Evolutionary conservation across 2,888 invertebrate genomes (phyloP), one percentile per base, ranked within the genome.

Genomic region (Campaea margaritaria): DNA sequence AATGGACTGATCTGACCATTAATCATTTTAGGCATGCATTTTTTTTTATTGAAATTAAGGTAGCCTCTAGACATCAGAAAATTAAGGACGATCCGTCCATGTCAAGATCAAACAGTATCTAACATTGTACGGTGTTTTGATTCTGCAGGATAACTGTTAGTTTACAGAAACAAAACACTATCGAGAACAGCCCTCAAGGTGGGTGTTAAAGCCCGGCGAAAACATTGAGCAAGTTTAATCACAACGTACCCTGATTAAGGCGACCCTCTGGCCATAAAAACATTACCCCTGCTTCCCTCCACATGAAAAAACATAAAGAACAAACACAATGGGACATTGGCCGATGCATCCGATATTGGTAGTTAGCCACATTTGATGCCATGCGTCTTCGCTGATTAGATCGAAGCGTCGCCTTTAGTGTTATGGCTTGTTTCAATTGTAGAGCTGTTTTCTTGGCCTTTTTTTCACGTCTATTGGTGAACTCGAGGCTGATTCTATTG

Each of bases 291-390:
- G 75, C 83, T 81, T 86, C 89, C 89, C 91, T 85, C 85, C 83
- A 81, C 80, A 81, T 86, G 89, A 92, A 92, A 80, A 91, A 91
- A 87, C 89, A 91, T 91, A 91, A 91, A 91, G 86, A 89, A 89
- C 85, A 87, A 89, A 90, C 85, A 91, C 90, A 89, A 89, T 89
- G 85, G 85, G 78, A 81, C 79, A 77, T 74, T 74, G 81, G 80
- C 79, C 81, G 85, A 82, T 88, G 87, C 90, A 91, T 90, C 89
- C 85, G 91, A 67, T 67, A 69, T 91, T 91, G 90, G 89, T 90
- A 88, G 87, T 90, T 91, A 89, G 85, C 78, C 79, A 77, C 87
- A 87, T 85, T 75, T 85, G 85, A 76, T 81, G 80, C 79, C 80
- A 81, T 85, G 84, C 83, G 82, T 85, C 86, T 85, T 74, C 63